Evolutionary conservation across 2,113 vertebrate species (phyloP).

Genomic region (Brienomyrus brachyistius): DNA sequence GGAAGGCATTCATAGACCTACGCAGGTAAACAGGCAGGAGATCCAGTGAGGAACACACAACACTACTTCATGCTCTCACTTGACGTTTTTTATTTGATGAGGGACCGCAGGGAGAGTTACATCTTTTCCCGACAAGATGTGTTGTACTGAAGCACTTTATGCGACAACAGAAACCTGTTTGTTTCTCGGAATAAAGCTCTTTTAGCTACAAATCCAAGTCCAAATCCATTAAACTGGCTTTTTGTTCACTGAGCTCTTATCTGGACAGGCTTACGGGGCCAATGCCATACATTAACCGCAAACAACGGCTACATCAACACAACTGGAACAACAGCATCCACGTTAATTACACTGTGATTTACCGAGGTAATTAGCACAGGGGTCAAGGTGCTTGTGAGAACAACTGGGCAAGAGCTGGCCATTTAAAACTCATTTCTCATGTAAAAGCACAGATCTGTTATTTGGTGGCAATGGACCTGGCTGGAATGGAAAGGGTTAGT

Average conservation of each 20-base stretch:
- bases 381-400: neutral
- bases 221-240: neutral
- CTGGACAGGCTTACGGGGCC: too few relatives aligned
- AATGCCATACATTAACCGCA: neutral
- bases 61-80: neutral
- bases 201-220: neutral
- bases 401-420: neutral
- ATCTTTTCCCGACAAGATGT: neutral
- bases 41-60: neutral
- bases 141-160: neutral
- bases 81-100: neutral
- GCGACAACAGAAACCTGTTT: too few relatives aligned
- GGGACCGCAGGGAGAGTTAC: neutral
- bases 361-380: neutral
- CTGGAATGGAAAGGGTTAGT: neutral
- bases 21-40: constrained; percentile 13
- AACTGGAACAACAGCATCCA: neutral
- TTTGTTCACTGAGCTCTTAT: neutral
- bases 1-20: constrained; percentile 94
- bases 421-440: neutral
- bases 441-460: neutral
- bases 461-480: neutral
- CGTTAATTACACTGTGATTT: neutral
- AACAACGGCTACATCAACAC: neutral
- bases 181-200: neutral